Evolutionary conservation across 1,140 invertebrate species (phyloP).

Genomic region (Nautilus pompilius): DNA sequence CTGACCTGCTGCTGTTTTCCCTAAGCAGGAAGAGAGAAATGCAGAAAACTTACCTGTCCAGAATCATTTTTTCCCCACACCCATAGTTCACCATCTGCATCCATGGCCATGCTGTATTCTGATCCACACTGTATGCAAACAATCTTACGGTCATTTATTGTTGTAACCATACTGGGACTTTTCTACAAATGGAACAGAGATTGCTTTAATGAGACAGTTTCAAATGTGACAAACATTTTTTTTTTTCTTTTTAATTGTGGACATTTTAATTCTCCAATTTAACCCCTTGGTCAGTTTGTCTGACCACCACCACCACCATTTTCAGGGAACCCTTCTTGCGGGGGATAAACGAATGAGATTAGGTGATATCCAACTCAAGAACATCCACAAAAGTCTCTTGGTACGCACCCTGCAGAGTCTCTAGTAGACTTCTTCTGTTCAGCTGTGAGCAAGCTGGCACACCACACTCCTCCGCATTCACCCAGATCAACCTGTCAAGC

Average conservation of each 20-base stretch:
- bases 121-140: slow-evolving; percentile 65
- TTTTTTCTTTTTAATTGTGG: too few relatives aligned
- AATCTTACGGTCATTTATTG: slow-evolving; percentile 50
- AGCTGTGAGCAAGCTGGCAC: too few relatives aligned
- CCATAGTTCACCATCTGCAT: slow-evolving; percentile 60
- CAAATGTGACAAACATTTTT: too few relatives aligned
- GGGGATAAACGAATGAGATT: too few relatives aligned
- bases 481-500: too few relatives aligned
- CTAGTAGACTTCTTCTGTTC: too few relatives aligned
- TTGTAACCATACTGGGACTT: slow-evolving; percentile 46
- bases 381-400: too few relatives aligned
- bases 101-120: slow-evolving; percentile 70
- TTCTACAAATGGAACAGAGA: slow-evolving; percentile 24
- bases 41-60: slow-evolving; percentile 54
- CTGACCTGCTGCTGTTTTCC: neutral
- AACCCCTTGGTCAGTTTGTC: neutral
- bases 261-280: neutral
- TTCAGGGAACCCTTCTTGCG: too few relatives aligned
- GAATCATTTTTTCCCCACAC: slow-evolving; percentile 66
- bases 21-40: neutral
- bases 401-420: too few relatives aligned
- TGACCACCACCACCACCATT: neutral
- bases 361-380: too few relatives aligned
- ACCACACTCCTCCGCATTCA: too few relatives aligned
- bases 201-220: too few relatives aligned